Conservation (phyloP, 2,797 vertebrate genomes). For the Eleutherodactylus coqui region DNA sequence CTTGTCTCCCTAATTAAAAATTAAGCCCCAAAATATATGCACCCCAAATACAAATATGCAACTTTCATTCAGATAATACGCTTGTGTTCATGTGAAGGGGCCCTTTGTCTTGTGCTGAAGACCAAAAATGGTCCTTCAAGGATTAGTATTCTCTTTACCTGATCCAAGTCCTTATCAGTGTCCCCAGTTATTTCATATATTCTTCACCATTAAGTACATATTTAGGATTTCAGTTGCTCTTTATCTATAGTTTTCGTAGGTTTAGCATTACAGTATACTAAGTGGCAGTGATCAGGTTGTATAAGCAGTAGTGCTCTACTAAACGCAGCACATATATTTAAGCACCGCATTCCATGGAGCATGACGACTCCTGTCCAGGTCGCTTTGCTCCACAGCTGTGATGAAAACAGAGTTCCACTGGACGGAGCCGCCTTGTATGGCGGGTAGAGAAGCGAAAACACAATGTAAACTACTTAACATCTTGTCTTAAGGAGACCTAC, state of each 20-base stretch:
- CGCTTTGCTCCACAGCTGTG: background rate
- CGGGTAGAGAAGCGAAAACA: background rate
- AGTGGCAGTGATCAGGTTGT: background rate
- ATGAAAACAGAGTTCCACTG: background rate
- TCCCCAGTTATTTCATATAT: too few species aligned
- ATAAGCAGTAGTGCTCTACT: background rate
- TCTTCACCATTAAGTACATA: too few species aligned
- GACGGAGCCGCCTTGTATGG: background rate
- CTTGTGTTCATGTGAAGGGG: too few species aligned
- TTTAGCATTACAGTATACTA: background rate
- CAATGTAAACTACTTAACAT: slow-evolving; percentile 5
- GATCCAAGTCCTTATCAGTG: too few species aligned
- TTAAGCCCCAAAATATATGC: too few species aligned
- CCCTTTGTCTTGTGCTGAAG: too few species aligned
- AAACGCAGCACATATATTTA: background rate
- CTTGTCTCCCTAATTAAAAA: too few species aligned
- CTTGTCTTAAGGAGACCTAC: background rate
- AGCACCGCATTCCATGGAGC: background rate
- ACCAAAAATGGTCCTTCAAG: too few species aligned
- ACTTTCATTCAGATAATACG: too few species aligned
- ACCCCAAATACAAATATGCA: too few species aligned
- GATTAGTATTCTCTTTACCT: too few species aligned
- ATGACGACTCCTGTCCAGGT: slow-evolving; percentile 6
- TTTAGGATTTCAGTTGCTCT: background rate
- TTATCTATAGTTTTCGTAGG: background rate